These are phyloP conservation scores for Abscondita cerata DNA, from an alignment of 2,888 invertebrate genomes.

Conservation along the genomic window DNA sequence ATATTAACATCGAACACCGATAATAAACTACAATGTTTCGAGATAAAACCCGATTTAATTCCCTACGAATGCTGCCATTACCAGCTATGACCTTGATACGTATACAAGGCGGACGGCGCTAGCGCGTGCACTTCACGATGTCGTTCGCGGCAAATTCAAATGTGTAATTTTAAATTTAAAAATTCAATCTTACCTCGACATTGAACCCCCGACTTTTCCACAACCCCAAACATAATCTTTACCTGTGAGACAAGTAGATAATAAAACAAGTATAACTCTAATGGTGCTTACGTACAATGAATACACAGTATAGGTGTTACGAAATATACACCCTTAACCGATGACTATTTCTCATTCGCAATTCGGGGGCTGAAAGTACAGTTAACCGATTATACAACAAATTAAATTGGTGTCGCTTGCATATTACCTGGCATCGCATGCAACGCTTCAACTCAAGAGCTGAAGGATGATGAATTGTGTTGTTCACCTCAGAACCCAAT, in stretches of 20 bases:
- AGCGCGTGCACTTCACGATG: slow-evolving; percentile 28
- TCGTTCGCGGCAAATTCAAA: slow-evolving; percentile 38
- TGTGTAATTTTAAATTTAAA: too few relatives aligned
- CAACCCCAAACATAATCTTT: slow-evolving; percentile 71
- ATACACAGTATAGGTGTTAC: slow-evolving; percentile 63
- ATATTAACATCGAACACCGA: background rate
- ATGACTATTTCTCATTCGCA: slow-evolving; percentile 49
- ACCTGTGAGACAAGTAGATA: slow-evolving; percentile 59
- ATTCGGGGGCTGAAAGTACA: slow-evolving; percentile 22
- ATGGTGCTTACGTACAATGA: slow-evolving; percentile 61
- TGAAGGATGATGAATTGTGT: slow-evolving; percentile 57
- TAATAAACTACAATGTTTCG: slow-evolving; percentile 9
- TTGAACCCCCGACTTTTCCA: slow-evolving; percentile 64
- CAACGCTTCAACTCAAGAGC: slow-evolving; percentile 52
- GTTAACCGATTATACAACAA: background rate
- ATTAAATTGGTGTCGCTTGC: background rate
- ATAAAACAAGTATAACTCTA: slow-evolving; percentile 1
- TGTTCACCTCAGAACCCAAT: slow-evolving; percentile 55
- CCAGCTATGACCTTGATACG: slow-evolving; percentile 45
- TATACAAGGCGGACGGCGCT: slow-evolving; percentile 38
- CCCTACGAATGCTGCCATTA: slow-evolving; percentile 40
- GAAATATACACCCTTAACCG: slow-evolving; percentile 61
- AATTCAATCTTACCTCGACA: slow-evolving; percentile 65
- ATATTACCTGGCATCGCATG: slow-evolving; percentile 37
- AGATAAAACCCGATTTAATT: slow-evolving; percentile 13